Evolutionary conservation across 2,888 invertebrate species (phyloP), one percentile per base, ranked within the genome.

Genomic region (Maniola hyperantus): DNA sequence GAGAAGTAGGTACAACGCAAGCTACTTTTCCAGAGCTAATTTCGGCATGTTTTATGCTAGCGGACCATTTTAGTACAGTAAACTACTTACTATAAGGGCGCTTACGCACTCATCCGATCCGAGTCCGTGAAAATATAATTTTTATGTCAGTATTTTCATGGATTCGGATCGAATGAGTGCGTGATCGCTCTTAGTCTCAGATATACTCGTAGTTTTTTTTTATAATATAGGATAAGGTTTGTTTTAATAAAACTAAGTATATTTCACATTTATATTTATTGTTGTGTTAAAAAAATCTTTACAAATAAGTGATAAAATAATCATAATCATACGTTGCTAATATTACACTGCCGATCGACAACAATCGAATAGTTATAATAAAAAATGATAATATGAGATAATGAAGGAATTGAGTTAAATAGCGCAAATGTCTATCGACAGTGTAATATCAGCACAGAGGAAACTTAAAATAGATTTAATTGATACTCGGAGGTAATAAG

Each of bases 401-500:
- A 67, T 39, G 71, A 68, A 70, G 67, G 53, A 66, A 66, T 67
- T 68, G 60, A 69, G 69, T 70, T 68, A 68, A 67, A 72, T 69
- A 66, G 67, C 65, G 66, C 57, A 53, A 65, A 51, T 64, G 69
- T 42, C 39, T 20, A 57, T 63, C 71, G 72, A 71, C 79, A 82
- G 82, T 82, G 84, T 79, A 84, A 82, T 75, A 84, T 79, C 81
- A 82, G 82, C 76, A 76, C 76, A 76, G 75, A 78, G 76, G 79
- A 82, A 85, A 89, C 85, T 89, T 88, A 89, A 85, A 85, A 84
- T 87, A 89, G 73, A 82, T 86, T 89, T 85, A 88, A 91, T 91
- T 87, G 91, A 91, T 91, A 92, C 91, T 91, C 92, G 91, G 92
- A 92, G 92, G 92, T 92, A 91, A 91, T 90, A 88, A 87, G 86